Evolutionary conservation across 2,797 vertebrate species (phyloP).

Genomic region (Cygnus olor): DNA sequence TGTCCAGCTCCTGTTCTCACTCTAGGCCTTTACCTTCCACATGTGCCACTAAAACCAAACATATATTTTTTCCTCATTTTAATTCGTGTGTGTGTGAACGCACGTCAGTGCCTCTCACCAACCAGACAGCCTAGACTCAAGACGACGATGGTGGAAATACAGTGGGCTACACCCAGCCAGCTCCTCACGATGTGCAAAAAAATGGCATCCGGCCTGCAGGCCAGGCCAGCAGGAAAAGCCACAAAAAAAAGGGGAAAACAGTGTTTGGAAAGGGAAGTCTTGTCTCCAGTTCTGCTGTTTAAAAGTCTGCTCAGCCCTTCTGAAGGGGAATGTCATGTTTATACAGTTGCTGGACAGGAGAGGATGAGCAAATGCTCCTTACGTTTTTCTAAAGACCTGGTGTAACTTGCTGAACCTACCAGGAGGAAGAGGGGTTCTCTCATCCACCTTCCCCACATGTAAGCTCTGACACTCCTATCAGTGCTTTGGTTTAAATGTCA

Average conservation of each 20-base stretch:
- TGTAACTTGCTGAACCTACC: not conserved
- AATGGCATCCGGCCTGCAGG: not conserved
- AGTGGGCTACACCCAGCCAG: not conserved
- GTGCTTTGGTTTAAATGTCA: not conserved
- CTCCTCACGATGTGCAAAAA: not conserved
- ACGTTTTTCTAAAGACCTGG: not conserved
- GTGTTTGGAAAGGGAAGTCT: not conserved
- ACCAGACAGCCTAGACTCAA: not conserved
- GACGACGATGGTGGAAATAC: not conserved
- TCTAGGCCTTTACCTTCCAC: not conserved
- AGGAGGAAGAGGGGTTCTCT: not conserved
- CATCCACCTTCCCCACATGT: not conserved
- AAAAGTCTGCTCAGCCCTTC: not conserved
- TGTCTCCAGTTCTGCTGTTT: not conserved
- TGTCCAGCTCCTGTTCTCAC: not conserved
- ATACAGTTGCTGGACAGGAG: not conserved
- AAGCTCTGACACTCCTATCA: accelerated
- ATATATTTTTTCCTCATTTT: not conserved
- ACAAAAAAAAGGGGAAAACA: not conserved
- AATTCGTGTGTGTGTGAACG: not conserved
- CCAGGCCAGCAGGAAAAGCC: not conserved
- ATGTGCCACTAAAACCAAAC: not conserved
- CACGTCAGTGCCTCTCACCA: not conserved
- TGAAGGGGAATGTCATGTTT: not conserved
- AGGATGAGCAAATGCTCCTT: not conserved